Evolutionary conservation across 1,140 invertebrate genomes (phyloP), one percentile per base, ranked within the genome.

Genomic region (Vollenhovia emeryi): DNA sequence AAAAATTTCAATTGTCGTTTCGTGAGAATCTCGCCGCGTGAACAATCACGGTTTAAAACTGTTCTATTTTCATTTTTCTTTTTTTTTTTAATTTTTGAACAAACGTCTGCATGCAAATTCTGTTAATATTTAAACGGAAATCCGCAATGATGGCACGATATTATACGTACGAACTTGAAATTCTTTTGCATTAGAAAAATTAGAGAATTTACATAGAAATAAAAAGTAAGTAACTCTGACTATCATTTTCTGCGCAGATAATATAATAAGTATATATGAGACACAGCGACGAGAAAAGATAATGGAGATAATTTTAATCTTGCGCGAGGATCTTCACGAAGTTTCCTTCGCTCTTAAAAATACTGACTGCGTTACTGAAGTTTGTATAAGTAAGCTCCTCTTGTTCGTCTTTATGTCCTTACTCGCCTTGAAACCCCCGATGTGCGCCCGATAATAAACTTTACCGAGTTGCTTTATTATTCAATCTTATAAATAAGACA

Each of bases 1-100:
- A 73, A 82, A 82, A 73, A 73, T 33, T 84, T 55, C 69, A 84
- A 62, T 84, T 62, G 71, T 30, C 57, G 30, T 73, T 57, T 57
- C 50, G 50, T 30, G 66, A 8, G 36, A 30, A 55, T 48, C 50
- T n/a, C 11, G 15, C 55, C 1, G 48, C 50, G 21, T 13, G 40
- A 59, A 59, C 50, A 73, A 68, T 73, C 5, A 8, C 18, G 40
- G 24, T 24, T 40, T 18, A 11, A 33, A 80, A 71, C 9, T 73
- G 66, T 13, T 30, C 8, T 33, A 27, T 33, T 60, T 60, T 60
- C n/a, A 45, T 7, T 30, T 69, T 27, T 5, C 18, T 50, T 36
- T 73, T 73, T 4, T 73, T 21, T 3, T 50, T n/a, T 48, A 48
- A 7, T 7, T 48, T 48, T 11, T 55, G 11, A 68, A 71, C 27